Base-by-base conservation (phyloP, 2,113 vertebrate genomes). In the Myodes glareolus region DNA sequence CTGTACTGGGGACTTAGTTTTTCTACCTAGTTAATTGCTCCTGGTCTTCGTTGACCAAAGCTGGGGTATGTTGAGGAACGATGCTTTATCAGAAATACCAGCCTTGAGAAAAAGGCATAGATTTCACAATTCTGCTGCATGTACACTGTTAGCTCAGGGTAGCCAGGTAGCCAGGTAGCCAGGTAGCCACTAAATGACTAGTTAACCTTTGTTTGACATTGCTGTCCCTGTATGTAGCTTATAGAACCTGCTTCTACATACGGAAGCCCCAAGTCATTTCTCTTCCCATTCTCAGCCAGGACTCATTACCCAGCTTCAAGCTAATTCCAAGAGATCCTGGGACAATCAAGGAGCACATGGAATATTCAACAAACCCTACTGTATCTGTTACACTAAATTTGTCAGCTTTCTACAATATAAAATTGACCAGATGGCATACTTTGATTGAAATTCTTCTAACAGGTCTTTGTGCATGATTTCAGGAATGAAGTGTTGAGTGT, bases 381-480 rank as follows among this genome's bases (percentile, higher is more conserved):
- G 72, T 93, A 84, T 93, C 90, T 88, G 65, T 77, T 92, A 93
- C 27, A 76, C 42, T 68, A 77, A 55, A 94, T 92, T 93, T 94
- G 72, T 91, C 58, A 85, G 61, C 39, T 76, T 61, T 81, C 58
- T 82, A 88, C 72, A 95, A 88, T 77, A 68, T 81, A 92, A 75
- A 68, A 68, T 91, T 90, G 84, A 76, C 86, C 94, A 97, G 91
- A 88, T 96, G 89, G 82, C 52, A 97, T 96, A 93, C 52, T 95
- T 92, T 91, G 90, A 78, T 52, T 91, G 87, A 93, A 90, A 88
- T 67, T 91, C 63, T 92, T 94, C 68, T 55, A 36, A 52, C 50
- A 90, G n/a, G 50, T 91, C 77, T 88, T 88, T 95, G 72, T 91
- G 39, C 67, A n/a, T 75, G 78, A 88, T 81, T 92, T 95, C 86